Percentiles rank a stretch among this genome's conserved stretches.
Conservation (phyloP, 2,797 vertebrate species). For the Myotis daubentonii region DNA sequence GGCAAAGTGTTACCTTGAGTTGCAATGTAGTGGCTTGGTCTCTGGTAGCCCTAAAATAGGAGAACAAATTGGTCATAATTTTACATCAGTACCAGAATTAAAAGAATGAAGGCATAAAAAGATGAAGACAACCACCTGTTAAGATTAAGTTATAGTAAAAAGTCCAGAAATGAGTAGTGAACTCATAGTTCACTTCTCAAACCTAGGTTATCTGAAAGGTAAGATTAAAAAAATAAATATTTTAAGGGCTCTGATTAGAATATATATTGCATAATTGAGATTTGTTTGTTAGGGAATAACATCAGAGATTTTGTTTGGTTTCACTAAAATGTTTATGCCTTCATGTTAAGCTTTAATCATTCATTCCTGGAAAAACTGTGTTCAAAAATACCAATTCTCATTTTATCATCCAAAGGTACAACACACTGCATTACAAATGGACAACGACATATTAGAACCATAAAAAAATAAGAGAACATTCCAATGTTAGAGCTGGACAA, state of each 20-base stretch:
- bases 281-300: slow-evolving; percentile 56
- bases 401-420: slow-evolving; percentile 73
- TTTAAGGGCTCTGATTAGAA: slow-evolving; percentile 67
- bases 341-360: slow-evolving; percentile 72
- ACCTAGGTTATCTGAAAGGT: slow-evolving; percentile 73
- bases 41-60: slow-evolving; percentile 95
- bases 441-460: slow-evolving; percentile 71
- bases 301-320: slow-evolving; percentile 65
- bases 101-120: slow-evolving; percentile 83
- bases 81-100: slow-evolving; percentile 58
- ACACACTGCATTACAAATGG: slow-evolving; percentile 72
- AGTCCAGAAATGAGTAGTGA: slow-evolving; percentile 77
- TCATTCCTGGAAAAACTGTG: slow-evolving; percentile 59
- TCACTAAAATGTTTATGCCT: slow-evolving; percentile 80
- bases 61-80: slow-evolving; percentile 84
- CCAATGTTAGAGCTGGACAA: slow-evolving; percentile 81
- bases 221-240: slow-evolving; percentile 61
- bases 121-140: slow-evolving; percentile 78
- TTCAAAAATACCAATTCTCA: slow-evolving; percentile 60
- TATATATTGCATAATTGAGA: slow-evolving; percentile 59
- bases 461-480: slow-evolving; percentile 74
- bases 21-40: slow-evolving; percentile 98
- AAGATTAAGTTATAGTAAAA: slow-evolving; percentile 75
- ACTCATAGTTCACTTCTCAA: slow-evolving; percentile 77
- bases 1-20: slow-evolving; percentile 93